Evolutionary conservation across 2,113 vertebrate species (phyloP), one percentile per base, ranked within the genome.

Genomic region (Apaloderma vittatum): DNA sequence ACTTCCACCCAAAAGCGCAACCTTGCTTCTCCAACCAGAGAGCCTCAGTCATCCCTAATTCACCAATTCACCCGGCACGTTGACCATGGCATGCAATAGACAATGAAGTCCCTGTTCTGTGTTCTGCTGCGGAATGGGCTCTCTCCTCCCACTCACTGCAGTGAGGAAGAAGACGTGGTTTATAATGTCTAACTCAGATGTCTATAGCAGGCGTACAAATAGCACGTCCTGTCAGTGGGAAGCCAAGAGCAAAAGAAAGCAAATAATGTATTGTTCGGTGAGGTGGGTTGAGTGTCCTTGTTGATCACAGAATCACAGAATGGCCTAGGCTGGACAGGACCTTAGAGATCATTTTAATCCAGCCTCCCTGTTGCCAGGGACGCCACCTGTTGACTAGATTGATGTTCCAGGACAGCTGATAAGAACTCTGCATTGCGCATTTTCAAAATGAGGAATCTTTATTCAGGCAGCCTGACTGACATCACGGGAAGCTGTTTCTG

Each of bases 21-120:
- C 13, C 32, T 46, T 51, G 24, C n/a, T 70, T 62, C 75, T 27
- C 67, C 30, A 68, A 4, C 5, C 37, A 79, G 6, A 74, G 5
- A 3, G 11, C 10, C 61, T 12, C 34, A 48, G 43, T 43, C 58
- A 14, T 13, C n/a, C 65, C 45, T 46, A 36, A 88, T 34, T 18
- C 72, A 52, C 15, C 15, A 54, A 5, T 15, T 55, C 61, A 27
- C 19, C 59, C 15, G 21, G 26, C 27, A 18, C 9, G 1, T 45
- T 0, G 0, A 36, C 37, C 46, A 23, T 15, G 22, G 51, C 36
- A 36, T 46, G 36, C 30, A 29, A 1, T 0, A 46, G 6, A 30
- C 40, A 73, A 22, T 1, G 2, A 54, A 30, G n/a, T 26, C 14
- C 36, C 40, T 46, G 1, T n/a, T 48, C 74, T 55, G 12, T 13